Conservation (phyloP, 2,113 vertebrate species). For the Pelodiscus sinensis region DNA sequence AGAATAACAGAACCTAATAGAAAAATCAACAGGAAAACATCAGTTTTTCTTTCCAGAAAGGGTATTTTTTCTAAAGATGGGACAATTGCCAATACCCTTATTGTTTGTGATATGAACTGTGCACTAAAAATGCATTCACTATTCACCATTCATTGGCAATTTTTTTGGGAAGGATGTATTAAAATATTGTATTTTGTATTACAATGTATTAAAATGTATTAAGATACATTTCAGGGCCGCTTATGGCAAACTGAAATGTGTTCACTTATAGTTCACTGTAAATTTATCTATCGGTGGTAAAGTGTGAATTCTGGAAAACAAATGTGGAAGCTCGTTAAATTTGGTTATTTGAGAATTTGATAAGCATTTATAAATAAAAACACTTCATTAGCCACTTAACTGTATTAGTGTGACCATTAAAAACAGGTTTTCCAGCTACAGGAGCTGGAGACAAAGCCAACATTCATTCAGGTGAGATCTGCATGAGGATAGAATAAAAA, state of each 20-base stretch:
- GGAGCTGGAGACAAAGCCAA: neutral
- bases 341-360: neutral
- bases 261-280: slow-evolving; percentile 26
- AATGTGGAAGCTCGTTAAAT: neutral
- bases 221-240: neutral
- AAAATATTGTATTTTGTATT: too few species aligned
- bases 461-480: too few species aligned
- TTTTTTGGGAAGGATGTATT: neutral
- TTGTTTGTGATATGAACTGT: neutral
- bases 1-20: neutral
- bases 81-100: neutral
- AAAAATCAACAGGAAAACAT: neutral
- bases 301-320: neutral
- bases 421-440: neutral
- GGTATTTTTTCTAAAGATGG: neutral
- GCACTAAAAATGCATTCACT: neutral
- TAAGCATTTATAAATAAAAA: neutral
- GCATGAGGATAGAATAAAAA: neutral
- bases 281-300: neutral
- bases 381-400: neutral
- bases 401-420: accelerated
- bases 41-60: neutral
- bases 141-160: neutral
- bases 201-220: neutral
- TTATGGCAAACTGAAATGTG: slow-evolving; percentile 6